These are phyloP conservation scores for Procapra przewalskii DNA, from an alignment of 2,113 vertebrate genomes.

Conservation along the genomic window DNA sequence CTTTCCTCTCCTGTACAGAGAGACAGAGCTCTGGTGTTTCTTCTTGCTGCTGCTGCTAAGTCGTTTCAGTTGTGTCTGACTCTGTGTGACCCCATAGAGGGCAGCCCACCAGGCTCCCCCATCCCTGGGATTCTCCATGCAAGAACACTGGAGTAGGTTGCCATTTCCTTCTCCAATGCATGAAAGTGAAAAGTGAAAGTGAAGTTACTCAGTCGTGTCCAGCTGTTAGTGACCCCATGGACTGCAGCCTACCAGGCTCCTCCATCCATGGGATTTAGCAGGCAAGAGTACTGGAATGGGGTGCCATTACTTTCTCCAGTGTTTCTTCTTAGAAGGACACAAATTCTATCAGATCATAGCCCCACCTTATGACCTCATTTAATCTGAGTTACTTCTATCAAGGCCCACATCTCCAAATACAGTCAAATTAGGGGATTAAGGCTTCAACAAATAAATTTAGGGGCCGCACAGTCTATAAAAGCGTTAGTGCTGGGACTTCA, in stretches of 20 bases:
- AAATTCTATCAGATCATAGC: not conserved
- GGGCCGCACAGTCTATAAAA: not conserved
- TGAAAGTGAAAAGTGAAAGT: too few species aligned
- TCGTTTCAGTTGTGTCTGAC: rapidly evolving
- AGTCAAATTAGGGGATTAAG: not conserved
- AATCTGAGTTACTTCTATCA: not conserved
- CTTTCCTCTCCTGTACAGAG: not conserved
- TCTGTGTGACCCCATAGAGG: too few species aligned
- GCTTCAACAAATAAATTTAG: not conserved
- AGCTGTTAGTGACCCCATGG: too few species aligned
- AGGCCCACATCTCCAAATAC: not conserved
- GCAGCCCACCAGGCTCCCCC: too few species aligned
- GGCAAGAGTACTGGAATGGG: too few species aligned
- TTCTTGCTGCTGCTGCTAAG: not conserved
- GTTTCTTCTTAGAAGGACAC: not conserved
- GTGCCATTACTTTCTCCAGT: too few species aligned
- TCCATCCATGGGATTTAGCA: too few species aligned
- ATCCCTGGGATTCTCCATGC: too few species aligned
- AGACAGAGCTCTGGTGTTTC: not conserved
- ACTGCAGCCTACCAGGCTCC: too few species aligned
- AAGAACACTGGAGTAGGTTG: too few species aligned
- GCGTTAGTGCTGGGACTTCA: not conserved
- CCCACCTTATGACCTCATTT: not conserved
- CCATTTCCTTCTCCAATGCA: too few species aligned
- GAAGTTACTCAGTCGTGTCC: too few species aligned